A percentile compares a stretch with the other conserved stretches of the same genome.
These are phyloP conservation scores for Plutella xylostella DNA, from an alignment of 2,888 invertebrate genomes.

Conservation along the genomic window DNA sequence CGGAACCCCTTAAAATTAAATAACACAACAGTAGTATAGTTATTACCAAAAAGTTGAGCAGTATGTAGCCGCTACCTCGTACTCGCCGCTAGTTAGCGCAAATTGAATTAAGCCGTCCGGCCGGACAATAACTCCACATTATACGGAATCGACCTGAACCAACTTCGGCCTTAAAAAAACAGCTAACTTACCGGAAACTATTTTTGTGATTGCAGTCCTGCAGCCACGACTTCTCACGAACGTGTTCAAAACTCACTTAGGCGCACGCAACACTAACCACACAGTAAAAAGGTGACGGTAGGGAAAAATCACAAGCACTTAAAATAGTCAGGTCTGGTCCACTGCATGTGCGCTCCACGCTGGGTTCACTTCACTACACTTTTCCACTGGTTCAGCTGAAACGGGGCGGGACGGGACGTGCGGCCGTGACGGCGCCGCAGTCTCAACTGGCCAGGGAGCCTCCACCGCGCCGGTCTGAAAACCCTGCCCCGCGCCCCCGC, in stretches of 20 bases:
- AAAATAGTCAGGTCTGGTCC: conserved; percentile 25
- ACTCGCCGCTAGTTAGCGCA: too few relatives aligned
- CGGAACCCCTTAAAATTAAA: too few relatives aligned
- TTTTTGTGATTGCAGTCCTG: conserved; percentile 29
- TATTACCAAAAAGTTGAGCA: too few relatives aligned
- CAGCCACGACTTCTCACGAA: conserved; percentile 25
- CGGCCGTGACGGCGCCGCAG: conserved; percentile 43
- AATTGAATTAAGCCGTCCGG: too few relatives aligned
- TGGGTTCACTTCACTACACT: conserved; percentile 54
- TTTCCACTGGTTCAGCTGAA: conserved; percentile 31
- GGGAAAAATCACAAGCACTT: conserved; percentile 46
- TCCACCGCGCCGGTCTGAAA: conserved; percentile 53
- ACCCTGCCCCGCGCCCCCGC: conserved; percentile 27
- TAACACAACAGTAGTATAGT: too few relatives aligned
- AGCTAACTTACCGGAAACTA: conserved; percentile 50
- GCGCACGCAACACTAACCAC: conserved; percentile 27
- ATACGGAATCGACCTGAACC: too few relatives aligned
- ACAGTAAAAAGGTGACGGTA: neutral
- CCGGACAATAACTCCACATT: too few relatives aligned
- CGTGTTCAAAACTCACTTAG: conserved; percentile 27
- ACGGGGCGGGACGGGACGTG: conserved; percentile 27
- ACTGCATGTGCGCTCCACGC: conserved; percentile 37
- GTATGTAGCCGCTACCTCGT: too few relatives aligned
- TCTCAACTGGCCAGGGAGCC: conserved; percentile 64
- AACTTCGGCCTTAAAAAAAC: too few relatives aligned